A percentile compares a stretch with the other conserved stretches of the same genome.
phyloP scores from a whole-genome alignment of 2,113 vertebrate species.

The Entelurus aequoreus region DNA sequence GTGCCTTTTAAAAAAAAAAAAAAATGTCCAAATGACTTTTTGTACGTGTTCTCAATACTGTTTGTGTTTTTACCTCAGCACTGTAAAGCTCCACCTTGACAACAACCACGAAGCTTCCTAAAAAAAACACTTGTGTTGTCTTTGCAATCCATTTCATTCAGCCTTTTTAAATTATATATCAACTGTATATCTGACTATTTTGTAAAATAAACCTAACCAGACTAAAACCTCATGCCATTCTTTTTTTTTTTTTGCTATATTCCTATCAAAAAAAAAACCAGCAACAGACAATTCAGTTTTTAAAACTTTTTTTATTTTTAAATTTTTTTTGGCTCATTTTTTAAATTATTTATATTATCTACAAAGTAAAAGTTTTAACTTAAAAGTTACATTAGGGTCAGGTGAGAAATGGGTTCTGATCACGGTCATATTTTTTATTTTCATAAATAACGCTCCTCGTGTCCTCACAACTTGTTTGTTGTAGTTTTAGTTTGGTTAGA shows the following conservation, averaged over 20 bases:
- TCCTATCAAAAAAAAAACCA: neutral
- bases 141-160: conserved; percentile 15
- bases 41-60: conserved; percentile 63
- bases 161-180: conserved; percentile 35
- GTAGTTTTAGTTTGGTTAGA: conserved; percentile 79
- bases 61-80: conserved; percentile 60
- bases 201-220: conserved; percentile 43
- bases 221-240: neutral
- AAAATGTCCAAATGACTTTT: conserved; percentile 48
- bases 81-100: conserved; percentile 50
- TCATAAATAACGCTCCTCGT: conserved; percentile 88
- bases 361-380: conserved; percentile 99
- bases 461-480: conserved; percentile 69
- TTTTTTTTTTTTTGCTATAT: neutral
- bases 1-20: conserved; percentile 6
- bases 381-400: conserved; percentile 96
- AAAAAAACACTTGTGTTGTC: conserved; percentile 5
- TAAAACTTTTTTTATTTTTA: conserved; percentile 99
- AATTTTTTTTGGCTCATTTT: conserved; percentile 95
- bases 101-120: conserved; percentile 9
- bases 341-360: conserved; percentile 99
- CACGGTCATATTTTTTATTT: conserved; percentile 82
- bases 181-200: conserved; percentile 41
- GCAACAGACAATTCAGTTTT: conserved; percentile 80
- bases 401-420: conserved; percentile 80